Percentiles rank a stretch among this genome's conserved stretches.
Conservation (phyloP, 35 echinoderm and acorn worm species). For the Apostichopus parvimensis region DNA sequence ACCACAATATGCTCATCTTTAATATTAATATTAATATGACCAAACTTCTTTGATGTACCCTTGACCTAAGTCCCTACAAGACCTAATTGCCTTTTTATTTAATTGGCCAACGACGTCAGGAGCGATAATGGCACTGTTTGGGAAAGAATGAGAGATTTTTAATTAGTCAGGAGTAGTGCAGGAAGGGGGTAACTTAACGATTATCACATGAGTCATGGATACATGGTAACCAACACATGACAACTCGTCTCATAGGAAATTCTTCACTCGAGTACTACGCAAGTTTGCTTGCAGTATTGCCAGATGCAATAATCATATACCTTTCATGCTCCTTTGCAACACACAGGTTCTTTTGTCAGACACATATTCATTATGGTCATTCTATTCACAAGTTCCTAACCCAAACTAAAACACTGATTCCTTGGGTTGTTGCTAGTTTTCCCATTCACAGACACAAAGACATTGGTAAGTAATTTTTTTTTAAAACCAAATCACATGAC, state of each 20-base stretch:
- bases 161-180: slow-evolving; percentile 53
- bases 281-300: not conserved
- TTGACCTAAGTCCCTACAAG: slow-evolving; percentile 6
- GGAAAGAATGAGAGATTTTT: slow-evolving; percentile 59
- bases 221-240: not conserved
- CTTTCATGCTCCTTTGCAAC: no score
- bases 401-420: no score
- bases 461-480: no score
- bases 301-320: not conserved
- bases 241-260: not conserved
- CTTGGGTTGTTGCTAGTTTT: no score
- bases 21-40: no score
- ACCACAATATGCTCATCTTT: no score
- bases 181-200: slow-evolving; percentile 9
- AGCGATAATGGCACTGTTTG: slow-evolving; percentile 51
- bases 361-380: no score
- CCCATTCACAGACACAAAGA: no score
- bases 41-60: not conserved
- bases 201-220: not conserved
- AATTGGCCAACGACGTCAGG: slow-evolving; percentile 49
- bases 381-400: no score
- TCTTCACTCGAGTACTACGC: not conserved
- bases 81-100: slow-evolving; percentile 3
- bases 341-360: no score
- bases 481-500: no score